Evolutionary conservation across 2,797 vertebrate genomes (phyloP).

Genomic region (Myiotriccus ornatus): DNA sequence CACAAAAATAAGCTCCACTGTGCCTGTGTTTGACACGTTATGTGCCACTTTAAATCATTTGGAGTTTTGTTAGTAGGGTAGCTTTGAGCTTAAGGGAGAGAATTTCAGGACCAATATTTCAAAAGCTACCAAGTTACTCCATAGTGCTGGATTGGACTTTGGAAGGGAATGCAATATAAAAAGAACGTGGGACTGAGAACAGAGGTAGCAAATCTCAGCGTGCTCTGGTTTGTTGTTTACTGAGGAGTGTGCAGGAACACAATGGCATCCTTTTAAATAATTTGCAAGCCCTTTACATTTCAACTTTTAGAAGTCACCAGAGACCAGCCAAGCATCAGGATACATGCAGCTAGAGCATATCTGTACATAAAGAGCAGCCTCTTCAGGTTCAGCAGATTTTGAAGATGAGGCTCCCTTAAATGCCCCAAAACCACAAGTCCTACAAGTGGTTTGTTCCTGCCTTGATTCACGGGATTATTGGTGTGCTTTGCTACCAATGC

Average conservation of each 20-base stretch:
- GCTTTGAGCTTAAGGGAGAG: not conserved
- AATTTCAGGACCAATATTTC: not conserved
- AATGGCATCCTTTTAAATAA: not conserved
- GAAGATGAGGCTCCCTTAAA: not conserved
- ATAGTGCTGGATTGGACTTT: not conserved
- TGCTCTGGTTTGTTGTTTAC: not conserved
- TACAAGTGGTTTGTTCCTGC: not conserved
- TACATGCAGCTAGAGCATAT: not conserved
- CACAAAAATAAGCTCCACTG: not conserved
- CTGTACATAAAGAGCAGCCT: not conserved
- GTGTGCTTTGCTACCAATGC: not conserved
- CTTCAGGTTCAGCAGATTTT: not conserved
- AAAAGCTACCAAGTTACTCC: not conserved
- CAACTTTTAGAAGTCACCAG: not conserved
- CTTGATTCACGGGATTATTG: not conserved
- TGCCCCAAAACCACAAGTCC: not conserved
- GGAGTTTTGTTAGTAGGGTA: not conserved
- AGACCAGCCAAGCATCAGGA: not conserved
- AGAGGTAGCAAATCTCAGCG: not conserved
- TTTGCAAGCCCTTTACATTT: conserved; percentile 15
- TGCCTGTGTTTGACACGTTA: not conserved
- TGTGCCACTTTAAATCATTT: not conserved
- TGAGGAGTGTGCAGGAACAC: not conserved
- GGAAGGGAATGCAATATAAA: not conserved
- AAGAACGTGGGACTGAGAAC: not conserved